Conservation (phyloP, 2,797 vertebrate genomes). For the Hafferia zeledoni region DNA sequence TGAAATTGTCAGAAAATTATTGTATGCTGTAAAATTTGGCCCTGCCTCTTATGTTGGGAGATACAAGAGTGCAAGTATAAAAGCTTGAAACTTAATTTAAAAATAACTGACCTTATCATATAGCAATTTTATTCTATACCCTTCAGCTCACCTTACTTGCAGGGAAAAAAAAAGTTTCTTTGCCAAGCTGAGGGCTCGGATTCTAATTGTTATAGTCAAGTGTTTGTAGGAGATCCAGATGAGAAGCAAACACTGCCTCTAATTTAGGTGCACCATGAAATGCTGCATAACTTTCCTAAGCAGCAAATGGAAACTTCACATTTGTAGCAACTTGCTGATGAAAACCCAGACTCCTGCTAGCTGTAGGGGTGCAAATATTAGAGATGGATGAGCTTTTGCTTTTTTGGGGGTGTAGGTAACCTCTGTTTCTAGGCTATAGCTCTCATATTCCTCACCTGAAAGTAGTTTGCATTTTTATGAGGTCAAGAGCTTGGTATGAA, state of each 20-base stretch:
- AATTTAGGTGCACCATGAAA: not conserved
- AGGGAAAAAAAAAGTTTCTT: not conserved
- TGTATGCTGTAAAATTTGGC: not conserved
- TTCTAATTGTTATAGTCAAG: not conserved
- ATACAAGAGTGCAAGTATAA: not conserved
- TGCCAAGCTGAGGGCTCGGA: not conserved
- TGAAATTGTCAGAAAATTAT: not conserved
- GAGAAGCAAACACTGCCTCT: not conserved
- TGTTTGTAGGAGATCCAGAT: not conserved
- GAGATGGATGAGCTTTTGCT: not conserved
- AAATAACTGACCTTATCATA: conserved; percentile 4
- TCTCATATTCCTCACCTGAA: not conserved
- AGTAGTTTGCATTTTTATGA: not conserved
- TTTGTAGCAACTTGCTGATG: not conserved
- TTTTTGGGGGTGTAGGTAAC: not conserved
- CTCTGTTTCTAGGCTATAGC: not conserved
- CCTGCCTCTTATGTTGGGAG: not conserved
- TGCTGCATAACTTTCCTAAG: not conserved
- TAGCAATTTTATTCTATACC: conserved; percentile 5
- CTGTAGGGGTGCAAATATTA: not conserved
- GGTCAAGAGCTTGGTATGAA: not conserved
- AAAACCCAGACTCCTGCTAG: not conserved
- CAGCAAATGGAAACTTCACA: not conserved
- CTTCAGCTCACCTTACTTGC: conserved; percentile 8
- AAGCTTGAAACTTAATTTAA: not conserved